Percentiles rank a stretch among this genome's conserved stretches.
These are phyloP conservation scores for Coenonympha glycerion DNA, from an alignment of 2,888 invertebrate species.

Conservation along the genomic window DNA sequence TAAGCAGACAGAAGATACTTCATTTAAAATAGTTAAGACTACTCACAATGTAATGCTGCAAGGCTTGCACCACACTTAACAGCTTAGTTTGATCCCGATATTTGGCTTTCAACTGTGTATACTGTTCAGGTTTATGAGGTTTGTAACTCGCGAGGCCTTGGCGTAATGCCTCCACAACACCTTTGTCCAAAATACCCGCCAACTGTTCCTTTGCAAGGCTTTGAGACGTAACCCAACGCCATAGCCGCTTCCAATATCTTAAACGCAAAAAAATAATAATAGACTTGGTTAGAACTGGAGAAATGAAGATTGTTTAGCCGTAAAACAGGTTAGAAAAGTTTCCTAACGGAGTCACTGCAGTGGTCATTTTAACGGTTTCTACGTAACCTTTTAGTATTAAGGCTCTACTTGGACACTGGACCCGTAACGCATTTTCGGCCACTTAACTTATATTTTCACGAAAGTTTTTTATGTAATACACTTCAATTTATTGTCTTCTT, in stretches of 20 bases:
- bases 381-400: too few relatives aligned
- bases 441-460: too few relatives aligned
- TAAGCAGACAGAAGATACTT: not conserved
- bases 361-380: not conserved
- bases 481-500: too few relatives aligned
- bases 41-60: slow-evolving; percentile 70
- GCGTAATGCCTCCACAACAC: slow-evolving; percentile 73
- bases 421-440: too few relatives aligned
- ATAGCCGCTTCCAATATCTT: slow-evolving; percentile 80
- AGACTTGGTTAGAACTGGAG: not conserved
- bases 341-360: slow-evolving; percentile 3
- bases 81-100: slow-evolving; percentile 73
- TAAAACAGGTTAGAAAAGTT: not conserved
- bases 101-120: slow-evolving; percentile 68
- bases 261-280: not conserved
- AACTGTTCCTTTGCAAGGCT: slow-evolving; percentile 53
- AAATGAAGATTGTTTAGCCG: not conserved
- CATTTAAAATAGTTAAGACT: not conserved
- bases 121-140: slow-evolving; percentile 66
- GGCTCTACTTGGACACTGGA: too few relatives aligned
- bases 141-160: slow-evolving; percentile 77
- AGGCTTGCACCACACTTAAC: slow-evolving; percentile 70
- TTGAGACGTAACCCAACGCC: slow-evolving; percentile 77
- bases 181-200: slow-evolving; percentile 58
- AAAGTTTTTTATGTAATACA: too few relatives aligned